Evolutionary conservation across 2,797 vertebrate species (phyloP), one percentile per base, ranked within the genome.

Genomic region (Eleutherodactylus coqui): DNA sequence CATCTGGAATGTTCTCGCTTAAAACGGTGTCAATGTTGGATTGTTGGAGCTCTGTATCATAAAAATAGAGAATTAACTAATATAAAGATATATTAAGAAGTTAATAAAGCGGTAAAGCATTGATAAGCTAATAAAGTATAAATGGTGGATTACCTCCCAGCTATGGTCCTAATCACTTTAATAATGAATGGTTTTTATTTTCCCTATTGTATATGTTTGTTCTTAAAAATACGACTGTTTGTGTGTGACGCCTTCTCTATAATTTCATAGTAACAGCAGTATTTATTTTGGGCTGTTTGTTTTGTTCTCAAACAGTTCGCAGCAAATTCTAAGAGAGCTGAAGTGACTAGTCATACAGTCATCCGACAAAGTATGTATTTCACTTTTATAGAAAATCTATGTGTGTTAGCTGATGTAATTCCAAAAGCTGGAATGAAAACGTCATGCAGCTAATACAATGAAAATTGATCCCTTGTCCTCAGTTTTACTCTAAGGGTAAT

Each of bases 301-400:
- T 29, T 43, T 24, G 43, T 80, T 32, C 34, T 24, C 38, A 32
- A 32, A 21, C 41, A 29, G 77, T 38, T 62, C 55, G 24, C n/a
- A 3, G 38, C 78, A 80, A 19, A 80, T 80, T 80, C 32, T 80
- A 64, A 27, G 27, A 29, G 41, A 64, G 27, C 78, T 3, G 41
- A 41, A 11, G 14, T 58, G 80, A 16, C 36, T 73, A 51, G 80
- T 82, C 67, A 73, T 82, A 82, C 67, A 73, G 67, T 72, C 47
- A 73, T 82, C 67, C 21, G 38, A 32, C 67, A 27, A 73, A 82
- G 64, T 73, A 82, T 70, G 67, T 82, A 73, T 83, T 72, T 83
- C 81, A 83, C 67, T 83, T 83, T 83, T 83, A 83, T 83, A 55
- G 49, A 83, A 83, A 83, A 83, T 83, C 81, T 73, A 83, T 83